Base-by-base conservation (phyloP, 92 coral and sea anemone species). In the Anthopleura xanthogrammica region DNA sequence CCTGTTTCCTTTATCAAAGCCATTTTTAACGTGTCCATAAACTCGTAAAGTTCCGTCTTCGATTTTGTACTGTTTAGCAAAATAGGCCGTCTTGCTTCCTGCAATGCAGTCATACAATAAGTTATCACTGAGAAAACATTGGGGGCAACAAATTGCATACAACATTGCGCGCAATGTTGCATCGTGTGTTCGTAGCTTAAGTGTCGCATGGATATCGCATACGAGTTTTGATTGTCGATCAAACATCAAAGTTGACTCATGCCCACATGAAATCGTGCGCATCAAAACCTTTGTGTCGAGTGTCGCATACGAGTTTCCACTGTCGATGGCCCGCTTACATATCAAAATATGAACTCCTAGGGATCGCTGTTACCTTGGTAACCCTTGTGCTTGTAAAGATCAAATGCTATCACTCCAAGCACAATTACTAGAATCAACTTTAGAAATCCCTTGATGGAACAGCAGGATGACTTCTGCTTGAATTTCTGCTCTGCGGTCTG, bases 51-150 rank as follows among this genome's bases (percentile, higher is more conserved):
- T 84, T 2, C 89, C 94, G 16, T 92, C 85, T 86, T 96, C 99
- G 54, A 96, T 85, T 17, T 98, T 94, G 79, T 92, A 94, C 36
- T 90, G 93, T 78, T 92, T 92, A 50, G 92, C 87, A 52, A 85
- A 85, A 58, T 85, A 86, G 46, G 93, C 93, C 29, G 99, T 96
- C 80, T 89, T 92, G 80, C 99, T 96, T 66, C 90, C 99, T 96
- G 82, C 24, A 10, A 87, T 83, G 62, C 16, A 48, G 52, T 20
- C 2, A 43, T 70, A 11, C n/a, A 71, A 70, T n/a, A 0, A 29
- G 36, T 29, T 29, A n/a, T 74, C n/a, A 48, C 22, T 58, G 19
- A 16, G 17, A 16, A 58, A 62, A 29, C 36, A 29, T 29, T 29
- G 36, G 0, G 36, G 0, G 36, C 36, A 29, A 29, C 36, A 29